Conservation (phyloP, 1,140 invertebrate genomes). For the Anastatus disparis region DNA sequence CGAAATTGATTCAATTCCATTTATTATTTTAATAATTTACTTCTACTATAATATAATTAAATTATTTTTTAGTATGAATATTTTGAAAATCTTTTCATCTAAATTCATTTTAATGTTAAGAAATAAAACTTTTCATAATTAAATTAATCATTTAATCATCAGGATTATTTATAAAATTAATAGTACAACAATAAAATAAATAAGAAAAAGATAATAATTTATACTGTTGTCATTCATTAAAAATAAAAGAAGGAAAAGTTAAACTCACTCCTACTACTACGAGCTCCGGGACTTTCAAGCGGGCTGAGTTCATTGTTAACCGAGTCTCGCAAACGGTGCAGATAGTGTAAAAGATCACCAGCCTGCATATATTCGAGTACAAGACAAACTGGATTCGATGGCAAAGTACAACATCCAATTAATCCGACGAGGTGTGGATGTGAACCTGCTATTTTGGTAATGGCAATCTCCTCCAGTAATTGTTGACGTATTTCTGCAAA, state of each 20-base stretch:
- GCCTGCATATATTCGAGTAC: slow-evolving; percentile 84
- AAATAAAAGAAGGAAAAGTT: too few species aligned
- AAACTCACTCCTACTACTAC: too few species aligned
- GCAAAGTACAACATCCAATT: slow-evolving; percentile 81
- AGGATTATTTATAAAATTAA: too few species aligned
- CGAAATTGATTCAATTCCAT: too few species aligned
- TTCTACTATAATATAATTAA: too few species aligned
- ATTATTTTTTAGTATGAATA: too few species aligned
- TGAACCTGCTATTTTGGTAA: slow-evolving; percentile 80
- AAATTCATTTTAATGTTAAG: too few species aligned
- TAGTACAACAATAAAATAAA: neutral
- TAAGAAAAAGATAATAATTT: neutral
- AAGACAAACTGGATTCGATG: slow-evolving; percentile 73
- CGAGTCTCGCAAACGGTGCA: slow-evolving; percentile 57
- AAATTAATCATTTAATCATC: too few species aligned
- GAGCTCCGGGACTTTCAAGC: neutral
- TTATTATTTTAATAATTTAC: too few species aligned
- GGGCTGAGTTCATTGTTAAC: neutral
- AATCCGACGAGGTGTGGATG: slow-evolving; percentile 84
- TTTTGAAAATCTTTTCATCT: too few species aligned
- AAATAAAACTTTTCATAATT: too few species aligned
- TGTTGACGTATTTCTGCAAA: slow-evolving; percentile 70
- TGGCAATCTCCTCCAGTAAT: slow-evolving; percentile 81
- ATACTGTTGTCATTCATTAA: too few species aligned
- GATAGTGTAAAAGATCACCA: slow-evolving; percentile 79